phyloP scores from a whole-genome alignment of 2,888 invertebrate genomes.

The Platerodrilus igneus region DNA sequence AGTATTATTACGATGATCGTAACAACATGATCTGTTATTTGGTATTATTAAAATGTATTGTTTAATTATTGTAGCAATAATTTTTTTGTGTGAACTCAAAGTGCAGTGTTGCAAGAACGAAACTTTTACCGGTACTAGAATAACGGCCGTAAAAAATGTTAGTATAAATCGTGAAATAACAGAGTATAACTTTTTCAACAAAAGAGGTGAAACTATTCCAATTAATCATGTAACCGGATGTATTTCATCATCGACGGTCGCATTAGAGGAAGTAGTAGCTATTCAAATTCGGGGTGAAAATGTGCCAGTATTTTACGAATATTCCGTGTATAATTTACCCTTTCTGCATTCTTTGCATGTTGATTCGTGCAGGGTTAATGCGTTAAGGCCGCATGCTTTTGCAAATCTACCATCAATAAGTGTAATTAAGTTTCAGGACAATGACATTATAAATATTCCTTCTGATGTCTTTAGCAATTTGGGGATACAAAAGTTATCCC shows the following conservation, averaged over 20 bases:
- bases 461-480: slow-evolving; percentile 14
- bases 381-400: slow-evolving; percentile 20
- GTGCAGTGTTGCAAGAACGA: slow-evolving; percentile 10
- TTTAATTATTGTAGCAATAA: background rate
- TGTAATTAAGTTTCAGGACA: slow-evolving; percentile 13
- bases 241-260: slow-evolving; percentile 8
- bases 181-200: slow-evolving; percentile 16
- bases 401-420: slow-evolving; percentile 16
- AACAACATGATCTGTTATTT: too few relatives aligned
- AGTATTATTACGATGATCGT: too few relatives aligned
- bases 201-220: slow-evolving; percentile 8
- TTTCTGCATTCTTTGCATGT: slow-evolving; percentile 18
- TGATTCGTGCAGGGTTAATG: slow-evolving; percentile 13
- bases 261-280: slow-evolving; percentile 16
- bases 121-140: slow-evolving; percentile 14
- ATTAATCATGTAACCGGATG: slow-evolving; percentile 13
- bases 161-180: slow-evolving; percentile 9
- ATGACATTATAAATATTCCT: slow-evolving; percentile 13
- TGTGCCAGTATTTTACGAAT: slow-evolving; percentile 13
- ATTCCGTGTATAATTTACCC: slow-evolving; percentile 28
- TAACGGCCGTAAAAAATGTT: slow-evolving; percentile 12
- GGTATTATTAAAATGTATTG: slow-evolving; percentile 13
- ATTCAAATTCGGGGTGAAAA: slow-evolving; percentile 13
- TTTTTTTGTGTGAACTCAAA: slow-evolving; percentile 1
- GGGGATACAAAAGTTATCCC: slow-evolving; percentile 17